phyloP scores from a whole-genome alignment of 2,113 vertebrate species.

The Catagonus wagneri region DNA sequence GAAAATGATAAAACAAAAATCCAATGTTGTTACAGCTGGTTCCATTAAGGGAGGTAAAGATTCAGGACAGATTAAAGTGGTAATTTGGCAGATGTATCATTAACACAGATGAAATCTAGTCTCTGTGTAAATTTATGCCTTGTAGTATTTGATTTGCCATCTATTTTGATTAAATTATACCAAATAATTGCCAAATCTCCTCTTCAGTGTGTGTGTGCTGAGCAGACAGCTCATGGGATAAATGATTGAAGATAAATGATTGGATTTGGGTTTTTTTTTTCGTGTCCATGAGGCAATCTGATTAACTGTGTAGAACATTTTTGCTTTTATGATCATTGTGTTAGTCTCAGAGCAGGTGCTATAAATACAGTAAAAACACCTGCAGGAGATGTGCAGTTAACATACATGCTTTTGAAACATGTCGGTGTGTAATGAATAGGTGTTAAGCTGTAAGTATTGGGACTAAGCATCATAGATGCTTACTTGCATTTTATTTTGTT shows the following conservation, averaged over 20 bases:
- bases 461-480: background rate
- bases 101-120: conserved; percentile 42
- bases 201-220: conserved; percentile 22
- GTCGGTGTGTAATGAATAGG: background rate
- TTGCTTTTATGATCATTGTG: conserved; percentile 9
- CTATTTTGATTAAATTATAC: conserved; percentile 66
- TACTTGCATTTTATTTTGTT: background rate
- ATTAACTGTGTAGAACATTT: conserved; percentile 34
- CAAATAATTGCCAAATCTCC: conserved; percentile 66
- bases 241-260: conserved; percentile 54
- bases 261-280: background rate
- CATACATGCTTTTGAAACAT: background rate
- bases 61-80: conserved; percentile 39
- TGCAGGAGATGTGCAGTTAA: background rate
- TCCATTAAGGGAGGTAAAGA: conserved; percentile 45
- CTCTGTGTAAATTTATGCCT: conserved; percentile 45
- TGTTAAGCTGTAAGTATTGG: background rate
- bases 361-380: background rate
- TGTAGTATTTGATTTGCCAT: conserved; percentile 61
- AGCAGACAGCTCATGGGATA: conserved; percentile 25
- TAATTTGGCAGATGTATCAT: conserved; percentile 33
- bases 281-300: background rate
- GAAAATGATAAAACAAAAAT: conserved; percentile 62
- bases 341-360: background rate
- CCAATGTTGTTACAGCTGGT: background rate